Conservation (phyloP, 2,797 vertebrate genomes). For the Dipus sagitta region DNA sequence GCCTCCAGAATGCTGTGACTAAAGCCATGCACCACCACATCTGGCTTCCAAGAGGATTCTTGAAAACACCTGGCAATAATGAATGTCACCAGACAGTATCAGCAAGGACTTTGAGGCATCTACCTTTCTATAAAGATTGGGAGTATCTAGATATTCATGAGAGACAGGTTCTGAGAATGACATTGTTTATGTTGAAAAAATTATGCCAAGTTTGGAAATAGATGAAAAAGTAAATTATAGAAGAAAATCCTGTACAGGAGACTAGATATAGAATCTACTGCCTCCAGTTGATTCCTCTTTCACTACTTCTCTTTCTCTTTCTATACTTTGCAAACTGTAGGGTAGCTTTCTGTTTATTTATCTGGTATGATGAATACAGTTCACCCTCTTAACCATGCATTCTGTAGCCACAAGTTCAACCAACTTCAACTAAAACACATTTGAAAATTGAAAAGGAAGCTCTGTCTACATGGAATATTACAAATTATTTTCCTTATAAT, state of each 20-base stretch:
- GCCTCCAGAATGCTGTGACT: no score
- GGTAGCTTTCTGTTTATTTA: not conserved
- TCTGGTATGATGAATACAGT: not conserved
- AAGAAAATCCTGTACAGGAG: not conserved
- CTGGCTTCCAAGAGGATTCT: not conserved
- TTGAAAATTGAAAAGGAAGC: not conserved
- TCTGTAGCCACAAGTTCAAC: not conserved
- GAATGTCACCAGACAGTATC: not conserved
- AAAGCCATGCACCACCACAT: no score
- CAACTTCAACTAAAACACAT: not conserved
- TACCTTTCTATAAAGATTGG: not conserved
- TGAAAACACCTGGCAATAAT: not conserved
- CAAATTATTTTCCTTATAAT: not conserved
- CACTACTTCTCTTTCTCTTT: not conserved
- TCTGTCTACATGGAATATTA: not conserved
- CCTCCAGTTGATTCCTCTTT: not conserved
- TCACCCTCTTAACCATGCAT: not conserved
- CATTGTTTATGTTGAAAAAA: conserved; percentile 11
- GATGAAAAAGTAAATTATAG: not conserved
- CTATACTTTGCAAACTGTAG: not conserved
- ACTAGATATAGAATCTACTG: not conserved
- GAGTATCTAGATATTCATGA: not conserved
- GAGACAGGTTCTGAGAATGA: not conserved
- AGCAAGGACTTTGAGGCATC: not conserved
- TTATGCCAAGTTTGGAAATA: not conserved